Percentiles rank a stretch among this genome's conserved stretches.
Conservation (phyloP, 2,888 invertebrate genomes). For the Mamestra brassicae region DNA sequence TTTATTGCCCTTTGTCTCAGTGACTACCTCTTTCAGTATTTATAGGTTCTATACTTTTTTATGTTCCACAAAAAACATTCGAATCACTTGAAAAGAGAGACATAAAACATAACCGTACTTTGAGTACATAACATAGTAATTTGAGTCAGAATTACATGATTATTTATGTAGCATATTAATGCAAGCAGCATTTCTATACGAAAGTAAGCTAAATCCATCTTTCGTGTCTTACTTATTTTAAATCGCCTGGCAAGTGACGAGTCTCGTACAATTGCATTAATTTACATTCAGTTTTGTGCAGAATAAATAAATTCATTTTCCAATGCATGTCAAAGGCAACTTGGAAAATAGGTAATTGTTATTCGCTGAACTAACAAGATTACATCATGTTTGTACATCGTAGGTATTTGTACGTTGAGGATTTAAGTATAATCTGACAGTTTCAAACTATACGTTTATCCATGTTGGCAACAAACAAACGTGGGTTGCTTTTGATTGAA, state of each 20-base stretch:
- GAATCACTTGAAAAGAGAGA: slow-evolving; percentile 56
- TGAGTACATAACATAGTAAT: background rate
- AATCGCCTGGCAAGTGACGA: background rate
- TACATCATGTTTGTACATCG: slow-evolving; percentile 1
- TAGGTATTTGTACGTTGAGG: background rate
- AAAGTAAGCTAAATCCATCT: background rate
- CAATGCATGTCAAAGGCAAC: too few relatives aligned
- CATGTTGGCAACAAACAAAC: background rate
- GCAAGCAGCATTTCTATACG: background rate
- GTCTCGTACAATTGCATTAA: too few relatives aligned
- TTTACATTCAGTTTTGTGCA: background rate
- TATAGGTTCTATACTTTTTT: slow-evolving; percentile 66
- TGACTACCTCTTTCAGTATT: slow-evolving; percentile 63
- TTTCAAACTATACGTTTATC: slow-evolving; percentile 15
- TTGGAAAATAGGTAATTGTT: slow-evolving; percentile 25
- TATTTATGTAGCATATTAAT: background rate
- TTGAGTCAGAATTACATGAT: too few relatives aligned
- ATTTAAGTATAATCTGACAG: slow-evolving; percentile 12
- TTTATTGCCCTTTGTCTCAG: slow-evolving; percentile 73
- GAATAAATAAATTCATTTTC: background rate
- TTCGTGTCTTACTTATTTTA: background rate
- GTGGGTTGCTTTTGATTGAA: background rate
- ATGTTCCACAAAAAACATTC: slow-evolving; percentile 62
- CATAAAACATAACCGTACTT: slow-evolving; percentile 28
- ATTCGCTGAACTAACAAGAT: slow-evolving; percentile 31